phyloP scores from a whole-genome alignment of 1,140 invertebrate species.

The Heliconius congener region DNA sequence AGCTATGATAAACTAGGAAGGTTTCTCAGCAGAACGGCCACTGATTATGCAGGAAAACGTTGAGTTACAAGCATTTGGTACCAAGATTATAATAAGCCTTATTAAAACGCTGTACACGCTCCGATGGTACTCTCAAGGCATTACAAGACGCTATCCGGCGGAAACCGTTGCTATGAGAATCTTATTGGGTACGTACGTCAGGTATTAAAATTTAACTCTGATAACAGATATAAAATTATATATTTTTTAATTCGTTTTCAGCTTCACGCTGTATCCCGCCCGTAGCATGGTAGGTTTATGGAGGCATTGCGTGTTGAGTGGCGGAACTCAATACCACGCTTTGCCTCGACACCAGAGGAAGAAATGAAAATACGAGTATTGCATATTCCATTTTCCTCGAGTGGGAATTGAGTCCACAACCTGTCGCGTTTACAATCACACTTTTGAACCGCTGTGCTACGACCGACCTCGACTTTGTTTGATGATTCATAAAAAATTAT shows the following conservation, averaged over 20 bases:
- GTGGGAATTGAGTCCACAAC: no score
- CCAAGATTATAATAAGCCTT: conserved; percentile 57
- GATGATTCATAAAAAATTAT: neutral
- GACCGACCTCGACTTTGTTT: no score
- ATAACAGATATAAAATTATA: neutral
- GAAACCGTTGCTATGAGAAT: conserved; percentile 59
- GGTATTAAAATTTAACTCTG: conserved; percentile 18
- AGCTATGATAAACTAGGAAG: conserved; percentile 55
- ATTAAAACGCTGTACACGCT: conserved; percentile 65
- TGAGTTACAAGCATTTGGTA: conserved; percentile 51
- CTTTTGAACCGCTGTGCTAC: no score
- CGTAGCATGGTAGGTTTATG: no score
- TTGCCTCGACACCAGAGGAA: no score
- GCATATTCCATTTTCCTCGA: no score
- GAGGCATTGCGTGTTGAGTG: no score
- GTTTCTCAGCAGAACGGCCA: conserved; percentile 46
- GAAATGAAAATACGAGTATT: no score
- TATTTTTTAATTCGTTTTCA: no score
- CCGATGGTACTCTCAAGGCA: conserved; percentile 54
- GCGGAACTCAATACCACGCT: no score
- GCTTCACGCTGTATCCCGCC: no score
- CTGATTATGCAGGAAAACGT: conserved; percentile 64
- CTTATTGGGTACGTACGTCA: conserved; percentile 40
- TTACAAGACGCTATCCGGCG: conserved; percentile 63
- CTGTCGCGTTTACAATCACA: no score